Evolutionary conservation across 2,888 invertebrate genomes (phyloP).

Genomic region (Megalurothrips usitatus): DNA sequence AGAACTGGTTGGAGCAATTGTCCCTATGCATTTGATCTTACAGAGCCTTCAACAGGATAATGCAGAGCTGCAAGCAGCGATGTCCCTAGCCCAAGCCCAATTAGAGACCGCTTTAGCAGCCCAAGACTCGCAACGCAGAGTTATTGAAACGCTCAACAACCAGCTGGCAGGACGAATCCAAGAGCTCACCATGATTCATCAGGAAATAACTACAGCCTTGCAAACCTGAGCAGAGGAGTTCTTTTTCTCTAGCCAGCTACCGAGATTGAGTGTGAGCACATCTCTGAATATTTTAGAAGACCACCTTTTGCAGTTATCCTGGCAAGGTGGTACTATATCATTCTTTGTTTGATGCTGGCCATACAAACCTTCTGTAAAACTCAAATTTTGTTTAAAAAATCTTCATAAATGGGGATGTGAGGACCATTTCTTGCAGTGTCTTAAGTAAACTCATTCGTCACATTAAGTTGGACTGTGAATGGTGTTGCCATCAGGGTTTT

Average conservation of each 20-base stretch:
- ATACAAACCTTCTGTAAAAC: background rate
- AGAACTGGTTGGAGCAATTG: constrained; percentile 35
- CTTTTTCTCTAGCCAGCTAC: background rate
- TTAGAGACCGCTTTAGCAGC: constrained; percentile 72
- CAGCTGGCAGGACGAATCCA: constrained; percentile 77
- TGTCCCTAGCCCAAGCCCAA: constrained; percentile 72
- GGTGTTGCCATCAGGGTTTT: background rate
- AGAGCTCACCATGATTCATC: constrained; percentile 74
- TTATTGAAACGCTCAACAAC: constrained; percentile 74
- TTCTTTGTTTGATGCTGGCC: background rate
- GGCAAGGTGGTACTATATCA: constrained; percentile 2
- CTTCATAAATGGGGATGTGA: background rate
- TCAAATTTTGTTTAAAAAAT: background rate
- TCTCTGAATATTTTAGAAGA: background rate
- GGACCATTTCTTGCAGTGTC: background rate
- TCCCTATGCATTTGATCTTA: constrained; percentile 37
- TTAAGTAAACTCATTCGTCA: background rate
- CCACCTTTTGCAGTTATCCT: background rate
- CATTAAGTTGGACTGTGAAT: background rate
- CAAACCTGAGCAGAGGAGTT: constrained; percentile 57
- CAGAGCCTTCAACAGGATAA: constrained; percentile 61
- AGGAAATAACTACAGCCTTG: constrained; percentile 75
- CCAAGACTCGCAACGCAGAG: constrained; percentile 75
- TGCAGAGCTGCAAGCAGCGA: constrained; percentile 60
- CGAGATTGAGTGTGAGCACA: background rate